Base-by-base conservation (phyloP, 2,797 vertebrate species). In the Pogonophryne albipinna region DNA sequence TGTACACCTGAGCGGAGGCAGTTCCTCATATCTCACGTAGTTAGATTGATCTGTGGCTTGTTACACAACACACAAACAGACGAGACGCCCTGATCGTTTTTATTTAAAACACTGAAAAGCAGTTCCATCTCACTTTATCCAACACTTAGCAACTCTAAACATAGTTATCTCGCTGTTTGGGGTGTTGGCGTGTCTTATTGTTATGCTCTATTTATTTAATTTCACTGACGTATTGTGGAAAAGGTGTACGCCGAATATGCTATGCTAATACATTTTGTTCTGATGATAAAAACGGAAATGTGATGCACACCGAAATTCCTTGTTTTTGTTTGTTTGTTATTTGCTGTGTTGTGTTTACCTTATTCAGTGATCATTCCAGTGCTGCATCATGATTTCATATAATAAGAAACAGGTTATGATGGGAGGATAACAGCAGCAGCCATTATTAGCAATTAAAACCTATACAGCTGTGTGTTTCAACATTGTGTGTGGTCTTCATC, bases 131-230 rank as follows among this genome's bases (percentile, higher is more conserved):
- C 57, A 65, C 51, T 66, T 65, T 13, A 53, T 50, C 72, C 42
- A 47, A 70, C 71, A 9, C 14, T 41, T 58, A 75, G 69, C 59
- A 71, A 65, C 80, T 80, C 82, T 67, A 72, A 81, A 82, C 76
- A 49, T 73, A 74, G 71, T 81, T 46, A 60, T 44, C 9, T 41
- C 14, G 69, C 34, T 71, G 73, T 84, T 78, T 64, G 74, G 82
- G 76, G 78, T 80, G 68, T 75, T 85, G 76, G 74, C 17, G 82
- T 90, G 90, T 92, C 83, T 93, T 90, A 83, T 71, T 79, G 66
- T 82, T 71, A 76, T 75, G 34, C 69, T 85, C 71, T 94, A 93
- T 93, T 93, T 92, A 92, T 92, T 92, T 87, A 16, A 71, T 85
- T 85, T 76, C 55, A 83, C 82, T 79, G 78, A 81, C 8, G 65